These are phyloP conservation scores for Schizotus pectinicornis DNA, from an alignment of 2,888 invertebrate genomes.

Conservation along the genomic window DNA sequence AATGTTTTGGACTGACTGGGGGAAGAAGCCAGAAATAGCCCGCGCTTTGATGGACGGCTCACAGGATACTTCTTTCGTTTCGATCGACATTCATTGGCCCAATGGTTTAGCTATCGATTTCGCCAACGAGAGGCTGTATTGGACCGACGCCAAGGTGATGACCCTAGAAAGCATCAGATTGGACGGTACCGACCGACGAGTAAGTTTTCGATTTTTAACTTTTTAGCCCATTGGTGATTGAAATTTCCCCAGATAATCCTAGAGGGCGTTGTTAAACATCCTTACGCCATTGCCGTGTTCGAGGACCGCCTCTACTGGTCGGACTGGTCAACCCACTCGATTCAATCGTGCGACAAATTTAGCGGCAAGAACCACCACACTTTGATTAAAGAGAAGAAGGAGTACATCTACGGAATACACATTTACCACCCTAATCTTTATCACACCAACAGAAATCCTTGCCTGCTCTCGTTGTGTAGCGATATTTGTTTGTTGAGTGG, in stretches of 20 bases:
- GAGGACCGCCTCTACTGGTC: constrained; percentile 91
- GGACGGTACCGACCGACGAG: constrained; percentile 69
- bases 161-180: constrained; percentile 70
- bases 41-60: constrained; percentile 86
- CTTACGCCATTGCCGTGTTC: constrained; percentile 84
- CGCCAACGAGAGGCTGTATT: constrained; percentile 81
- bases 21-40: constrained; percentile 74
- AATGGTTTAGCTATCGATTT: constrained; percentile 86
- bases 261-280: constrained; percentile 73
- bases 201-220: neutral
- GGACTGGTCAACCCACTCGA: constrained; percentile 79
- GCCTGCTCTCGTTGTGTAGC: constrained; percentile 68
- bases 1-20: constrained; percentile 96
- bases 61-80: constrained; percentile 66
- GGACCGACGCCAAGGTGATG: constrained; percentile 80
- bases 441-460: constrained; percentile 64
- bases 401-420: constrained; percentile 69
- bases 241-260: constrained; percentile 54
- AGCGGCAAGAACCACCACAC: constrained; percentile 69
- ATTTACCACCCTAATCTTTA: constrained; percentile 74
- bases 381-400: constrained; percentile 61
- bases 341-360: constrained; percentile 80
- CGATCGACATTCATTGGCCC: constrained; percentile 74
- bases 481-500: constrained; percentile 79
- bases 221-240: neutral